Conservation (phyloP, 1,140 invertebrate species). For the Ruditapes philippinarum region DNA sequence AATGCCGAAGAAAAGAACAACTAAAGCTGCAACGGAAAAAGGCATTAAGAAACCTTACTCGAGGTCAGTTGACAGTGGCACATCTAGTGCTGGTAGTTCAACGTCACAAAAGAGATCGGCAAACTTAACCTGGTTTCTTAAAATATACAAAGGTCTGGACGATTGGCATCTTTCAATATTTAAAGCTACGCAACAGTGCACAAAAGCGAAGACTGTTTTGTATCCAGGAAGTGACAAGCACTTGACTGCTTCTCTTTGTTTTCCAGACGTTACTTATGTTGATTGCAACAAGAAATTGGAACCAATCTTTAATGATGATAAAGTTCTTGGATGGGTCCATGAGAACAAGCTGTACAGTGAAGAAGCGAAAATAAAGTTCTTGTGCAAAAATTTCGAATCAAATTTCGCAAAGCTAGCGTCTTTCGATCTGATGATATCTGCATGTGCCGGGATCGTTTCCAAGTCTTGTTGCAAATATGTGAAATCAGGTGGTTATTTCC, state of each 20-base stretch:
- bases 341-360: conserved; percentile 26
- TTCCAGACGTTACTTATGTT: conserved; percentile 34
- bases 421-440: conserved; percentile 55
- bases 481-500: conserved; percentile 39
- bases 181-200: background rate
- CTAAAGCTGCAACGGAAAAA: background rate
- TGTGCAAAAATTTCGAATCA: conserved; percentile 44
- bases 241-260: conserved; percentile 30
- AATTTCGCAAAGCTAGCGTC: conserved; percentile 3
- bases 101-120: background rate
- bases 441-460: conserved; percentile 42
- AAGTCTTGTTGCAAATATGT: conserved; percentile 29
- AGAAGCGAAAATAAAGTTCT: conserved; percentile 13
- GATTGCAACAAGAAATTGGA: conserved; percentile 43
- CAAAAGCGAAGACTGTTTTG: conserved; percentile 19
- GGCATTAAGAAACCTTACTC: background rate
- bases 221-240: conserved; percentile 59
- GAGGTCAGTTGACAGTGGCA: background rate
- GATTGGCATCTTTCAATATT: conserved; percentile 53
- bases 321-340: conserved; percentile 30
- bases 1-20: background rate
- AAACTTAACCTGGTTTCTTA: conserved; percentile 35
- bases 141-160: conserved; percentile 45
- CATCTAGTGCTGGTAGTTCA: background rate
- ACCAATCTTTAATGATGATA: conserved; percentile 26